These are phyloP conservation scores for Megaceryle alcyon DNA, from an alignment of 2,797 vertebrate genomes.

Conservation along the genomic window DNA sequence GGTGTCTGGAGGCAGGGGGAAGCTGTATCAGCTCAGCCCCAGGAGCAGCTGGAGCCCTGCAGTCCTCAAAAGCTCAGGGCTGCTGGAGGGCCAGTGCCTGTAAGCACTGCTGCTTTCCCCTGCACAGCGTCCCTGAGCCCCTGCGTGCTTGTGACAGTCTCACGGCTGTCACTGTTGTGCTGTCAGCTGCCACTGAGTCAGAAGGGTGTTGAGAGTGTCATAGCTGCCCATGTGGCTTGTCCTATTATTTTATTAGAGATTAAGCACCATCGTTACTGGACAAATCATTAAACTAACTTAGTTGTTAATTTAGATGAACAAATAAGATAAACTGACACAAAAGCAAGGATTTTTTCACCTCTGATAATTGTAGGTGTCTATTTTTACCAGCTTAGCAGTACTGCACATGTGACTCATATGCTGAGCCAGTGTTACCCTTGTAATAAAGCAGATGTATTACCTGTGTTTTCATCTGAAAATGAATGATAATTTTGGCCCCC, in stretches of 20 bases:
- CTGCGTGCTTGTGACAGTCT: background rate
- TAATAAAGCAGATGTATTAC: background rate
- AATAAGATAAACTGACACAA: background rate
- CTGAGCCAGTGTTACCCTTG: background rate
- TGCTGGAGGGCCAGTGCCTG: fast-evolving
- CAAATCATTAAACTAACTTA: background rate
- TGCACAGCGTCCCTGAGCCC: background rate
- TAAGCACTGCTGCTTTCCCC: fast-evolving
- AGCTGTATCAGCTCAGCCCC: no score
- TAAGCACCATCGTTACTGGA: background rate
- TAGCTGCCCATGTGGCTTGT: background rate
- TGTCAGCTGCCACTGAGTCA: background rate
- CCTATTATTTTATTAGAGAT: background rate
- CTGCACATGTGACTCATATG: background rate
- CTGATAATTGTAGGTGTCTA: background rate
- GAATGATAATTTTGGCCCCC: background rate
- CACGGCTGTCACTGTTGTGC: background rate
- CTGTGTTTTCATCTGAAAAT: background rate
- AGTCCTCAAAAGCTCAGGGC: background rate
- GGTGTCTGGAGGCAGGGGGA: background rate
- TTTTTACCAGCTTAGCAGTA: background rate
- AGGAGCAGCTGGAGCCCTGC: background rate
- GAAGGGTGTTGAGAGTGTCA: background rate
- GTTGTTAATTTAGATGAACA: background rate
- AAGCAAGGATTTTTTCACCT: background rate